A percentile compares a stretch with the other conserved stretches of the same genome.
These are phyloP conservation scores for Agrotis exclamationis DNA, from an alignment of 2,888 invertebrate species.

Conservation along the genomic window DNA sequence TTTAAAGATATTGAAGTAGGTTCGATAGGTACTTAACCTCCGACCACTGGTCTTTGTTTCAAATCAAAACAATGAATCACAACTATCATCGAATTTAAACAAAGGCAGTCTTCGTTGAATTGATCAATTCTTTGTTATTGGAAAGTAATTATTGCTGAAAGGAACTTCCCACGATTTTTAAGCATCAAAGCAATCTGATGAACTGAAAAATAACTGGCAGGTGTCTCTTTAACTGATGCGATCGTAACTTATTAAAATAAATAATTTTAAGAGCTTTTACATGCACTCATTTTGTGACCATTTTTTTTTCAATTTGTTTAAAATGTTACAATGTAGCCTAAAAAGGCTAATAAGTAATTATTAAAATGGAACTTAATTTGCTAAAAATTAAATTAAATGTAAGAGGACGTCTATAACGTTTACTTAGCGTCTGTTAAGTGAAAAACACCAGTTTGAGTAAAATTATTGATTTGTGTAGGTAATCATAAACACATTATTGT, in stretches of 20 bases:
- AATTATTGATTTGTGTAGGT: neutral
- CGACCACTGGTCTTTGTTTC: slow-evolving; percentile 36
- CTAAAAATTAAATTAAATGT: too few relatives aligned
- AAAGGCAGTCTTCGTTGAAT: slow-evolving; percentile 32
- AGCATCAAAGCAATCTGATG: slow-evolving; percentile 6
- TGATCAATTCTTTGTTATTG: slow-evolving; percentile 47
- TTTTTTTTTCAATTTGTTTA: too few relatives aligned
- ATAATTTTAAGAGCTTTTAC: neutral
- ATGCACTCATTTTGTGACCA: neutral
- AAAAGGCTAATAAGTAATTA: too few relatives aligned
- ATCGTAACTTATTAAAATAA: neutral
- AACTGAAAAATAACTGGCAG: slow-evolving; percentile 1
- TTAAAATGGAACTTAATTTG: too few relatives aligned
- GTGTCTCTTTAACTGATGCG: slow-evolving; percentile 1
- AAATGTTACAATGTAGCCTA: too few relatives aligned
- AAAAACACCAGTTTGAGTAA: neutral
- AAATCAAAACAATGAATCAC: slow-evolving; percentile 48
- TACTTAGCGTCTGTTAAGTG: too few relatives aligned
- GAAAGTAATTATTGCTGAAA: slow-evolving; percentile 36
- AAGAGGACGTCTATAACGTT: too few relatives aligned
- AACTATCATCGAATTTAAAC: slow-evolving; percentile 38
- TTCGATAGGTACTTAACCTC: slow-evolving; percentile 11
- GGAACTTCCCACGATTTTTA: slow-evolving; percentile 22
- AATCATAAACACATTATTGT: neutral
- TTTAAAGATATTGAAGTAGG: slow-evolving; percentile 3